Conservation (phyloP, 2,797 vertebrate genomes). For the Acipenser transmontanus region DNA sequence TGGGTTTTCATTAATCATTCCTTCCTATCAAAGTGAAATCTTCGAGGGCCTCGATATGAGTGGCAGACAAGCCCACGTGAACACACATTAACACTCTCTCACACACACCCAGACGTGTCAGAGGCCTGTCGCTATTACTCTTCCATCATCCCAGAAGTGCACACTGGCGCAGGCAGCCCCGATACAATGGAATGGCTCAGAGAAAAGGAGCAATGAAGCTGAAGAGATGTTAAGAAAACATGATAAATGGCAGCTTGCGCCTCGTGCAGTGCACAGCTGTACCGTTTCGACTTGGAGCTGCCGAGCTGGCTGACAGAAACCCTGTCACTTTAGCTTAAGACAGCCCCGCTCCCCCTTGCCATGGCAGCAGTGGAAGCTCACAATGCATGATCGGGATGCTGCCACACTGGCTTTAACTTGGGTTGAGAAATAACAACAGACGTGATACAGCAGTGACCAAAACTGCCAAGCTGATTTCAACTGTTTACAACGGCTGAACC, state of each 20-base stretch:
- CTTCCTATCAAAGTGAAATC: no score
- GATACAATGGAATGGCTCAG: constrained; percentile 22
- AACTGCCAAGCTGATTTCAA: no score
- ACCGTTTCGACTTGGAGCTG: constrained; percentile 26
- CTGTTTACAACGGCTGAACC: no score
- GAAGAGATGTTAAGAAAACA: constrained; percentile 33
- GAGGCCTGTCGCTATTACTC: constrained; percentile 47
- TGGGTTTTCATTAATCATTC: no score
- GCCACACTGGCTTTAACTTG: not conserved
- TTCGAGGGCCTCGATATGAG: no score
- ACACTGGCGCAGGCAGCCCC: not conserved
- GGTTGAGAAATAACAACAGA: constrained; percentile 1
- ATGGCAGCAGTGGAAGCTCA: not conserved
- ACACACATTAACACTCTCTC: constrained; percentile 57
- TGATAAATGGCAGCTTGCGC: constrained; percentile 39
- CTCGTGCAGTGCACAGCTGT: constrained; percentile 33
- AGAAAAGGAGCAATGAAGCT: constrained; percentile 25
- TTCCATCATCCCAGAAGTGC: constrained; percentile 15
- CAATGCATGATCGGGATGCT: not conserved
- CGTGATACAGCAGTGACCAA: no score
- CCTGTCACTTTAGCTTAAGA: constrained; percentile 31
- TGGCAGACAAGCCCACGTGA: constrained; percentile 48
- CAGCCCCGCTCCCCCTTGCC: not conserved
- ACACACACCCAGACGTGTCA: constrained; percentile 52
- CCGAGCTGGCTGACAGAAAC: constrained; percentile 27